Conservation (phyloP, 2,888 invertebrate species). For the Hesperia comma region DNA sequence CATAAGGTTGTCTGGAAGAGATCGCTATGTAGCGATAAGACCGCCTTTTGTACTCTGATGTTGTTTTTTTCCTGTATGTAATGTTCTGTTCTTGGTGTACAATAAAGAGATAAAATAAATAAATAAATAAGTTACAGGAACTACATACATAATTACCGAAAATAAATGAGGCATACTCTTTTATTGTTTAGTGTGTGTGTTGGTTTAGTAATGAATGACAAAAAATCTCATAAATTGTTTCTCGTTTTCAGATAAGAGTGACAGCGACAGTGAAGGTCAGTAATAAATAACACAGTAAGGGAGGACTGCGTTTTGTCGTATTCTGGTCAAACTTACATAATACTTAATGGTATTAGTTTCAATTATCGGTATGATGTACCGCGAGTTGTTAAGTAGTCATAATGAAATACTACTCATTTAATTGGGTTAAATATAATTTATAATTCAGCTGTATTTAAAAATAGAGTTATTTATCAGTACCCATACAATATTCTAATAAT, state of each 20-base stretch:
- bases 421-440: slow-evolving; percentile 21
- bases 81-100: no score
- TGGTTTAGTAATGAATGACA: slow-evolving; percentile 38
- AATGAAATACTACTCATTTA: slow-evolving; percentile 19
- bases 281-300: slow-evolving; percentile 64
- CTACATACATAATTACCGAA: no score
- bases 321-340: slow-evolving; percentile 83
- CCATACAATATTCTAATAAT: no score
- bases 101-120: no score
- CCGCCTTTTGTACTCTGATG: no score
- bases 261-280: slow-evolving; percentile 97
- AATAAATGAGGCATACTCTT: no score
- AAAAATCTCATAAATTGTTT: slow-evolving; percentile 29
- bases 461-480: no score
- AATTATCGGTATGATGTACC: slow-evolving; percentile 61
- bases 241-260: slow-evolving; percentile 91
- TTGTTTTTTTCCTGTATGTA: no score
- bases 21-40: no score
- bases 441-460: background rate
- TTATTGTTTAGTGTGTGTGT: background rate
- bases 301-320: slow-evolving; percentile 73
- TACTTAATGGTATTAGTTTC: slow-evolving; percentile 71
- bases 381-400: slow-evolving; percentile 52
- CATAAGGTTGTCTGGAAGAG: no score
- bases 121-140: no score